Conservation (phyloP, 2,888 invertebrate genomes). For the Chelonus formosanus region DNA sequence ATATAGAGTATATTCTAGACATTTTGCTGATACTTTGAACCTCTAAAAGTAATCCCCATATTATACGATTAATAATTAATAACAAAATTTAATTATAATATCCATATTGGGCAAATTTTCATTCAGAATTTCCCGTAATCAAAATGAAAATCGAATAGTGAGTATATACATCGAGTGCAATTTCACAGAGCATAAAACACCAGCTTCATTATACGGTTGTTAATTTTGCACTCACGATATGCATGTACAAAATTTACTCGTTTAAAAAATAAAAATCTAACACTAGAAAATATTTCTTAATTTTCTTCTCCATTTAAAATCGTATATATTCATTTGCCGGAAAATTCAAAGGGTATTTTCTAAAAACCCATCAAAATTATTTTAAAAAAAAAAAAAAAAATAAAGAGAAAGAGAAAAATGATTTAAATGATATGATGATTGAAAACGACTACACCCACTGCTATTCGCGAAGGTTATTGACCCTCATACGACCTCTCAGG, state of each 20-base stretch:
- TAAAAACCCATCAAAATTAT: too few relatives aligned
- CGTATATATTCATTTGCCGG: too few relatives aligned
- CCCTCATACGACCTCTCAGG: slow-evolving; percentile 16
- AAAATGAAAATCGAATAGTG: slow-evolving; percentile 61
- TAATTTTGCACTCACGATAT: slow-evolving; percentile 52
- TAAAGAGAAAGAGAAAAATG: slow-evolving; percentile 17
- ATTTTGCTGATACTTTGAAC: too few relatives aligned
- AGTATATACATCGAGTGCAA: slow-evolving; percentile 46
- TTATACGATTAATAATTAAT: too few relatives aligned
- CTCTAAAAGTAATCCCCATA: too few relatives aligned
- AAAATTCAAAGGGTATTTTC: too few relatives aligned
- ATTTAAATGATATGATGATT: slow-evolving; percentile 1
- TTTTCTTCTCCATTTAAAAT: too few relatives aligned
- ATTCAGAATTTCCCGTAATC: slow-evolving; percentile 45
- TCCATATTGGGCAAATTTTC: too few relatives aligned
- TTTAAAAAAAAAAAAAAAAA: too few relatives aligned
- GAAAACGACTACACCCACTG: slow-evolving; percentile 2
- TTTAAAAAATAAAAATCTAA: background rate
- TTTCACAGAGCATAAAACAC: slow-evolving; percentile 64
- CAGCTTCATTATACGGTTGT: slow-evolving; percentile 65
- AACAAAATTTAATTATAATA: too few relatives aligned
- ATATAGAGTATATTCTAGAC: too few relatives aligned
- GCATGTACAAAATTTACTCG: slow-evolving; percentile 33
- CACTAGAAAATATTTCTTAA: slow-evolving; percentile 1
- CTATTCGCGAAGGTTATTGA: slow-evolving; percentile 7